Base-by-base conservation (phyloP, 2,888 invertebrate species). In the Pristionchus arcanus region DNA sequence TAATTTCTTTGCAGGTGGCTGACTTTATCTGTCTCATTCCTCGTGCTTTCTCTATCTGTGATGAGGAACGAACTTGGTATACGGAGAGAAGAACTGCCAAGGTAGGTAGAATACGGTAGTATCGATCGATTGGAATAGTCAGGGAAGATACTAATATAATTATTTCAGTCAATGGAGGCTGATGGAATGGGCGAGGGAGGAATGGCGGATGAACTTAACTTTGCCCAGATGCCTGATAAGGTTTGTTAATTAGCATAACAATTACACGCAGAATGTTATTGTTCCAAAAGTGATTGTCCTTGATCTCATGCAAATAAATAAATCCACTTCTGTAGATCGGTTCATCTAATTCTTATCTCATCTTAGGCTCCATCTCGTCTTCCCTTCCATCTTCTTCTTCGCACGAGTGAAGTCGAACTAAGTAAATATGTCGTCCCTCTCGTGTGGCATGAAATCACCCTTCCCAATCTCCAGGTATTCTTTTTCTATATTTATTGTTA, bases 311-410 rank as follows among this genome's bases (percentile, higher is more conserved):
- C 9, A 3, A 49, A 49, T 49, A 9, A 49, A 49, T 49, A 13
- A 49, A 7, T 49, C 42, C 9, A 9, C 3, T 59, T 68, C 31
- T 2, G 2, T 28, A 28, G n/a, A 7, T 68, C 28, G 2, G 13
- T n/a, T 66, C 5, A 25, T n/a, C n/a, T 63, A 63, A 63, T 25
- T 15, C n/a, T 63, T 15, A 63, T 63, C 15, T 68, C 21, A 2
- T 59, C 21, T 11, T 53, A 87, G 87, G 28, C 87, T 11, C 11
- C 53, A 2, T 11, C 21, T 53, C 74, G 87, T 87, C 87, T 87
- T 71, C 87, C 87, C 25, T 87, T 71, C 87, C 87, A 87, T 71
- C 87, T 87, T n/a, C 42, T 87, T 9, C 87, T 87, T 7, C 13
- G 71, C 1, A 19, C 28, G 16, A 28, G 16, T 13, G 71, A 87